phyloP scores from a whole-genome alignment of 2,888 invertebrate species.

The Rhamnusium bicolor region DNA sequence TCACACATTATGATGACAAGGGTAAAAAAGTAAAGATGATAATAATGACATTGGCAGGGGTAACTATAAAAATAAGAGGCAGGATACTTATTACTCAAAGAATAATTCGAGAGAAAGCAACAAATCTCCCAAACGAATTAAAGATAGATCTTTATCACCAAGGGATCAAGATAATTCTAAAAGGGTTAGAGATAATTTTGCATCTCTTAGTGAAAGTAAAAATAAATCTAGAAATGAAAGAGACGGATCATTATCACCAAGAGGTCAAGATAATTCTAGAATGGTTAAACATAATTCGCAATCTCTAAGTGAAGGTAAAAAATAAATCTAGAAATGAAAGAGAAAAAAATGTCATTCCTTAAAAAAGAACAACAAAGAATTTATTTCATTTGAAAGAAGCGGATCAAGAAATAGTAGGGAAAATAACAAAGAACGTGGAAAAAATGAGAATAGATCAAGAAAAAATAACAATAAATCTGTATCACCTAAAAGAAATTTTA shows the following conservation, averaged over 20 bases:
- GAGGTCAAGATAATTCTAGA: background rate
- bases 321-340: background rate
- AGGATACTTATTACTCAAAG: slow-evolving; percentile 23
- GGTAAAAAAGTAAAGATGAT: slow-evolving; percentile 59
- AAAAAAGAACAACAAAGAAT: background rate
- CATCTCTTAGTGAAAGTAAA: background rate
- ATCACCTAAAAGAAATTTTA: slow-evolving; percentile 24
- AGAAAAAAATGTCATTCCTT: background rate
- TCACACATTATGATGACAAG: slow-evolving; percentile 74
- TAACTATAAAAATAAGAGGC: slow-evolving; percentile 57
- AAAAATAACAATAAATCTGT: slow-evolving; percentile 18
- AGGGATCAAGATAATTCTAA: background rate
- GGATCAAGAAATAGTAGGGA: background rate
- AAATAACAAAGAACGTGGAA: background rate
- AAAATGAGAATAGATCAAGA: background rate
- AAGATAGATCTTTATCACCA: slow-evolving; percentile 32
- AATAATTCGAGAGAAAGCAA: slow-evolving; percentile 10
- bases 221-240: background rate
- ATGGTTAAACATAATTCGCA: background rate
- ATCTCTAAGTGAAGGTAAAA: background rate
- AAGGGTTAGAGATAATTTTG: background rate
- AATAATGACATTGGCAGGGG: slow-evolving; percentile 63
- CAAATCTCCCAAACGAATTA: slow-evolving; percentile 2
- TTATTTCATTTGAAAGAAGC: slow-evolving; percentile 5
- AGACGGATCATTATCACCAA: slow-evolving; percentile 30